Base-by-base conservation (phyloP, 2,113 vertebrate genomes). In the Cebus imitator region DNA sequence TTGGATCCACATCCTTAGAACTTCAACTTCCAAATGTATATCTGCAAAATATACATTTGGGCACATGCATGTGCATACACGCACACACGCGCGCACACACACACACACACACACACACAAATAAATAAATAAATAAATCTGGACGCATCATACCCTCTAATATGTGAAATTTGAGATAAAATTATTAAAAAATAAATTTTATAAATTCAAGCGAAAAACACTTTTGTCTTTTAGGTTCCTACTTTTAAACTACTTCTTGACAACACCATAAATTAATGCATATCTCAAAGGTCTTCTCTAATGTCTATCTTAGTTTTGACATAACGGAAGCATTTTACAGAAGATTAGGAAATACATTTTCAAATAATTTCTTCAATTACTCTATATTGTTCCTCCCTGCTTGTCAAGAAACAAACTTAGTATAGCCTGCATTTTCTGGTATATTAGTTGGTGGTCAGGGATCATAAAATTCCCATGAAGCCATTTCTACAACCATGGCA, bases 401-500 rank as follows among this genome's bases (percentile, higher is more conserved):
- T 66, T 94, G 82, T 89, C n/a, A 87, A 66, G 84, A 93, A 87
- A 87, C 40, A 91, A 95, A 76, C 76, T 76, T 90, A 90, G n/a
- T 75, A 35, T 45, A 32, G 27, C 83, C 17, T 76, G 5, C 4
- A 84, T 97, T 97, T 98, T 93, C n/a, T 58, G 83, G 35, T 57
- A 55, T 79, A 80, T 90, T 85, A 48, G 64, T 94, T 50, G 43
- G 52, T 68, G 61, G 80, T 72, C 64, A 95, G 68, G 37, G 76
- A 92, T 25, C n/a, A 95, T 79, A 94, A 97, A 96, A 94, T 80
- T 92, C 93, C 95, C 87, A 85, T 14, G 23, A 88, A 97, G 25
- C 4, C 23, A 88, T 92, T 97, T 58, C 25, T 94, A 87, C 75
- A 97, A 97, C 90, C 96, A 95, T 52, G 82, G 76, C 75, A 78